Conservation (phyloP, 1,140 invertebrate genomes). For the Ptiloglossa arizonensis region DNA sequence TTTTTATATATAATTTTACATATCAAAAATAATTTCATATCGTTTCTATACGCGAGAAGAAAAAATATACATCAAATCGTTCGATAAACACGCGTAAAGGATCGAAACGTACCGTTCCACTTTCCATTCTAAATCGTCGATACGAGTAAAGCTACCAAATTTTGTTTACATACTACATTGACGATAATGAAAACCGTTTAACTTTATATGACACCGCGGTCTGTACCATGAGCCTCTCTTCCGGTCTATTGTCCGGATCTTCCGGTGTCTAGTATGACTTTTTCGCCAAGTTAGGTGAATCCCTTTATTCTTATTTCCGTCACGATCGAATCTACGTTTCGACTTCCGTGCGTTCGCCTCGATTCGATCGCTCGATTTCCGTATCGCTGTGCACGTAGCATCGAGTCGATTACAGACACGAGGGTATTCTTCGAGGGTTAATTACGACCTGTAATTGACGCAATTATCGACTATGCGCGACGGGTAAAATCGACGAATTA, state of each 20-base stretch:
- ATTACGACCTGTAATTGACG: not conserved
- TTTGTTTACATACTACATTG: too few relatives aligned
- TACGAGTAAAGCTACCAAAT: too few relatives aligned
- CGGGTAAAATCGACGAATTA: not conserved
- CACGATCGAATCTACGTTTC: constrained; percentile 22
- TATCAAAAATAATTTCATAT: too few relatives aligned
- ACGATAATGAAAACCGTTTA: not conserved
- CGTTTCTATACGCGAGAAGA: too few relatives aligned
- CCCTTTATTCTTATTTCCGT: constrained; percentile 50
- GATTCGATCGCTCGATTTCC: constrained; percentile 13
- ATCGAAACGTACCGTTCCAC: too few relatives aligned
- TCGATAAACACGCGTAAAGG: too few relatives aligned
- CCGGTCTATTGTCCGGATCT: constrained; percentile 13
- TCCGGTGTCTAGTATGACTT: constrained; percentile 34
- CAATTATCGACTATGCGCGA: not conserved
- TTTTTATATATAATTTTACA: too few relatives aligned
- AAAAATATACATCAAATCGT: too few relatives aligned
- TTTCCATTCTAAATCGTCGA: too few relatives aligned
- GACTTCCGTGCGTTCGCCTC: constrained; percentile 16
- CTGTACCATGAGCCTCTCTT: not conserved
- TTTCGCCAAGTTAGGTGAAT: constrained; percentile 34
- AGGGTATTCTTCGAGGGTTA: not conserved
- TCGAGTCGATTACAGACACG: not conserved
- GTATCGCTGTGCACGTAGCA: not conserved
- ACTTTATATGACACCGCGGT: not conserved